A percentile compares a stretch with the other conserved stretches of the same genome.
These are phyloP conservation scores for Cirrhinus molitorella DNA, from an alignment of 2,797 vertebrate species.

Conservation along the genomic window DNA sequence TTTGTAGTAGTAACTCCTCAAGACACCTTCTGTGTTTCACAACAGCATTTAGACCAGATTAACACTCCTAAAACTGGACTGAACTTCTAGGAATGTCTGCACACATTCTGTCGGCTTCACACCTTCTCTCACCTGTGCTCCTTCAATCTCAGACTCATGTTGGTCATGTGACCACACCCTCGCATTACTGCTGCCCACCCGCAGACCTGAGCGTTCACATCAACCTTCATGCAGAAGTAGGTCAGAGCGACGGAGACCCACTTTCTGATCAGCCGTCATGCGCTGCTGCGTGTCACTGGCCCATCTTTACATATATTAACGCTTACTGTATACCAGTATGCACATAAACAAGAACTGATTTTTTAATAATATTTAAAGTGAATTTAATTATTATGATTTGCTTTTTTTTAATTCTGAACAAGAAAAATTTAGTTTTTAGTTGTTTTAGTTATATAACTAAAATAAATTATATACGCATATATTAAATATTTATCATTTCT, in stretches of 20 bases:
- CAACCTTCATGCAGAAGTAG: slow-evolving; percentile 21
- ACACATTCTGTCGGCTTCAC: neutral
- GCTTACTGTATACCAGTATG: neutral
- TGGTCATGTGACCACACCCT: neutral
- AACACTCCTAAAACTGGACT: slow-evolving; percentile 20
- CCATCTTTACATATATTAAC: neutral
- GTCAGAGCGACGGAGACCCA: slow-evolving; percentile 28
- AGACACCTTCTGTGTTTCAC: slow-evolving; percentile 27
- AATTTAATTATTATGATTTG: neutral
- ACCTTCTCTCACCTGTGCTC: neutral
- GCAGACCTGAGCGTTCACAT: slow-evolving; percentile 19
- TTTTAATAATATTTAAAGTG: too few species aligned
- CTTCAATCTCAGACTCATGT: neutral
- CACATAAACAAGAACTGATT: neutral
- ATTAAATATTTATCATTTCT: too few species aligned
- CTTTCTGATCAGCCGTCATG: neutral
- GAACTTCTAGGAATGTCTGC: slow-evolving; percentile 1
- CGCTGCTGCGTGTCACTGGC: neutral
- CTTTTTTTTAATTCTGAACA: neutral
- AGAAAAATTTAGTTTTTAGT: too few species aligned
- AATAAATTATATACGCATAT: too few species aligned
- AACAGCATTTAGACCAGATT: slow-evolving; percentile 35
- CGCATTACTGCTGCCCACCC: neutral
- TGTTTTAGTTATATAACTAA: too few species aligned
- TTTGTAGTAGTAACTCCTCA: slow-evolving; percentile 38